Conservation (phyloP, 64 coral and sea anemone species). For the Stylophora pistillata region DNA sequence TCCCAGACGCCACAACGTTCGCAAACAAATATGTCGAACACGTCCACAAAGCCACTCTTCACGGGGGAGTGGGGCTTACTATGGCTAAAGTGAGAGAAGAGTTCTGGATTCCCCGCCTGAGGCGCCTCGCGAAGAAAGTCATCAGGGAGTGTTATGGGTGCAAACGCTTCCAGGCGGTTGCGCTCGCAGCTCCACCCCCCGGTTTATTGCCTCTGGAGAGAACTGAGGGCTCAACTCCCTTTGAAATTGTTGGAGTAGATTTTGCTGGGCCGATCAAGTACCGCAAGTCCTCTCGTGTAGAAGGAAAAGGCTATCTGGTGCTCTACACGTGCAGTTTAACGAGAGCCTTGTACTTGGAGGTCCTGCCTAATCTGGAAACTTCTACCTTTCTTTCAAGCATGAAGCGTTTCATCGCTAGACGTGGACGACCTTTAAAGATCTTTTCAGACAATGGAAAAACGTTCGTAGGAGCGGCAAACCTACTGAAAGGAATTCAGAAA, state of each 20-base stretch:
- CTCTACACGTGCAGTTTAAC: slow-evolving; percentile 55
- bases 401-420: slow-evolving; percentile 36
- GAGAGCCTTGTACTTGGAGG: slow-evolving; percentile 55
- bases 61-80: slow-evolving; percentile 45
- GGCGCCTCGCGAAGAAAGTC: not conserved
- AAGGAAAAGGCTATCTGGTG: slow-evolving; percentile 52
- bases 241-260: slow-evolving; percentile 51
- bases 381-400: slow-evolving; percentile 31
- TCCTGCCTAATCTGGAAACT: slow-evolving; percentile 12
- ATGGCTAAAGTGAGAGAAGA: slow-evolving; percentile 53
- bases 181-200: slow-evolving; percentile 19
- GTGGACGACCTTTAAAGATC: slow-evolving; percentile 37
- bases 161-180: too few species aligned
- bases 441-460: slow-evolving; percentile 66
- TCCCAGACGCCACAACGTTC: slow-evolving; percentile 35
- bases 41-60: slow-evolving; percentile 36
- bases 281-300: not conserved
- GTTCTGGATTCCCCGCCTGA: slow-evolving; percentile 55
- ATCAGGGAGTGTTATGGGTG: slow-evolving; percentile 47
- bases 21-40: not conserved
- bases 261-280: slow-evolving; percentile 69
- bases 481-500: slow-evolving; percentile 16
- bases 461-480: slow-evolving; percentile 52
- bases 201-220: slow-evolving; percentile 24
- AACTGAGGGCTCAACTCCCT: slow-evolving; percentile 14